Conservation (phyloP, 1,140 invertebrate species). For the Panonychus citri region DNA sequence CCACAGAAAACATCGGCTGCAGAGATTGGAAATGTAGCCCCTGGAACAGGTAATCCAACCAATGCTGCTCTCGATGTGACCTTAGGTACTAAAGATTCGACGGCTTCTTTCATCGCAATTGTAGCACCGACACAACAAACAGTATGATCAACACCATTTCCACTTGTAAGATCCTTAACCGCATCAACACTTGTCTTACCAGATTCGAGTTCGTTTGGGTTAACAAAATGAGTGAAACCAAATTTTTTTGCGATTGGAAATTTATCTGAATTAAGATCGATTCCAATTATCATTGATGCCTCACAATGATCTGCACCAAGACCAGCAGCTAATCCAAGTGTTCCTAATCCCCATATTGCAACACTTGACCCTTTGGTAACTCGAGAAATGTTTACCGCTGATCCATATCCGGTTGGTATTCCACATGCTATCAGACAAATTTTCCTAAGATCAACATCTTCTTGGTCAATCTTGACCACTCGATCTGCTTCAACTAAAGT, state of each 20-base stretch:
- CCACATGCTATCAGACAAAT: conserved; percentile 88
- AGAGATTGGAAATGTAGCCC: neutral
- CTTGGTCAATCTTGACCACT: too few relatives aligned
- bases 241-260: conserved; percentile 62
- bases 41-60: conserved; percentile 34
- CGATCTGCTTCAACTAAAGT: too few relatives aligned
- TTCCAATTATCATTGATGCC: conserved; percentile 71
- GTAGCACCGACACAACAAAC: conserved; percentile 98
- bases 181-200: conserved; percentile 61
- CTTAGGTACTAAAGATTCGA: conserved; percentile 93
- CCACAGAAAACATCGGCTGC: neutral
- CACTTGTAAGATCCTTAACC: conserved; percentile 72
- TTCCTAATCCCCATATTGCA: conserved; percentile 80
- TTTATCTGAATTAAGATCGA: conserved; percentile 75
- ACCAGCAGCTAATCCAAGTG: conserved; percentile 74
- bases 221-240: conserved; percentile 72
- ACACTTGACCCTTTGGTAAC: conserved; percentile 52
- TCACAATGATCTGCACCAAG: conserved; percentile 74
- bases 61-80: conserved; percentile 59
- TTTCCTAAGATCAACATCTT: conserved; percentile 53
- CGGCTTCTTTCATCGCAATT: conserved; percentile 71
- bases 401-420: conserved; percentile 65
- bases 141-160: conserved; percentile 74
- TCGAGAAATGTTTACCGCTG: conserved; percentile 78
- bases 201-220: conserved; percentile 38